Evolutionary conservation across 2,888 invertebrate genomes (phyloP).

Genomic region (Leucoma salicis): DNA sequence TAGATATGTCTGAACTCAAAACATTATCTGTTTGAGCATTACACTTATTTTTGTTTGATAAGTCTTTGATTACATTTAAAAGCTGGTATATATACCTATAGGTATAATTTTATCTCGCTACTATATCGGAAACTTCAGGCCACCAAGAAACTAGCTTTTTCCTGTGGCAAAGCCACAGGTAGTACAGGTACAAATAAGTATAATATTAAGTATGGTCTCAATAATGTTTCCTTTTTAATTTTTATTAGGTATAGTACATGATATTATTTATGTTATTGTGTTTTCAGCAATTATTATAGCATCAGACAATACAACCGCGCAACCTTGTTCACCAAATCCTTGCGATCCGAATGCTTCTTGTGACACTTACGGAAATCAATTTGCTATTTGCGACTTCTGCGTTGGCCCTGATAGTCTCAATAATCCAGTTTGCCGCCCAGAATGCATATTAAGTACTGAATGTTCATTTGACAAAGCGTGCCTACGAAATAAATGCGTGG

Average conservation of each 20-base stretch:
- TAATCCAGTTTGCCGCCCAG: slow-evolving; percentile 90
- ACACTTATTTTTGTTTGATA: no score
- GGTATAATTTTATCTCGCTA: no score
- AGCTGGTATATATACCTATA: no score
- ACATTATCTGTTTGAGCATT: no score
- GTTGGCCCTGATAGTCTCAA: slow-evolving; percentile 84
- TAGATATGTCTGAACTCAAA: no score
- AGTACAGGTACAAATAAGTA: not conserved
- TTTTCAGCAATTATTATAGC: slow-evolving; percentile 76
- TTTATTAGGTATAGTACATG: not conserved
- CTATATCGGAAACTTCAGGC: no score
- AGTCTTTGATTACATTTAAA: no score
- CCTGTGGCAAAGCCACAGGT: no score
- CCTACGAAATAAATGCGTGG: slow-evolving; percentile 86
- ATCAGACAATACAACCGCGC: slow-evolving; percentile 82
- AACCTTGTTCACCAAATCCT: slow-evolving; percentile 90
- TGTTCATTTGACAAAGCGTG: slow-evolving; percentile 91
- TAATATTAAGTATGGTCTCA: not conserved
- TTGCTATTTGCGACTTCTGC: slow-evolving; percentile 91
- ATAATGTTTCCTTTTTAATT: not conserved
- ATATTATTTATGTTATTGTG: not conserved
- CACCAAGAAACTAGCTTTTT: no score
- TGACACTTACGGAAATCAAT: slow-evolving; percentile 86
- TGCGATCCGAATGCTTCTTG: slow-evolving; percentile 87
- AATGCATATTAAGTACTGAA: slow-evolving; percentile 91